Evolutionary conservation across 2,797 vertebrate species (phyloP), one percentile per base, ranked within the genome.

Genomic region (Sternotherus odoratus): DNA sequence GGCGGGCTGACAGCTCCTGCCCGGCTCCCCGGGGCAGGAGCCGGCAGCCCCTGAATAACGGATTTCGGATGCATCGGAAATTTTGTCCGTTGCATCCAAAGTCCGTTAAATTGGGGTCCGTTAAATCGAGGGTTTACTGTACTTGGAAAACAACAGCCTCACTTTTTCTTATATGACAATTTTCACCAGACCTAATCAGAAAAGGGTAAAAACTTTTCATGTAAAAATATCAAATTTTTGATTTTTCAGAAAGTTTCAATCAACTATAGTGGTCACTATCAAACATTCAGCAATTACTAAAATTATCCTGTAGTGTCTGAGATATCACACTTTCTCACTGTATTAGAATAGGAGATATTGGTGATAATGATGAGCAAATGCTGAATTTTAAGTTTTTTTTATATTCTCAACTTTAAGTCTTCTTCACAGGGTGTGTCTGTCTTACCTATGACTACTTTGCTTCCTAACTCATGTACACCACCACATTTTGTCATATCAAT

Each of bases 321-420:
- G 1, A 87, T 0, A 0, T 3, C 2, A 33, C 0, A 5, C 0
- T 0, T 57, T 87, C 39, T n/a, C 54, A 49, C 23, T 53, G 24
- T 54, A 53, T 56, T 56, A 56, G 23, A 28, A 56, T 56, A 54
- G 53, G 16, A 5, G 36, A 56, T 12, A 1, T 5, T 43, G 83
- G 9, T 63, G 23, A 28, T 33, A 81, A 69, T 12, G 5, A 9
- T 56, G 63, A 82, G 2, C 1, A 77, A 83, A 2, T 5, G 56
- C 0, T 43, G 53, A 5, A 3, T 54, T 53, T 54, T 57, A 69
- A 0, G 0, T 89, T 72, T 1, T 79, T 75, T 93, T 92, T 63
- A 28, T 1, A 23, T 79, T 48, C 12, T 3, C 3, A 53, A 8
- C 51, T 87, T 72, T 16, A 75, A 3, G 1, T 87, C 56, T 89